These are phyloP conservation scores for Oscheius myriophilus DNA, from an alignment of 2,888 invertebrate genomes.

Conservation along the genomic window DNA sequence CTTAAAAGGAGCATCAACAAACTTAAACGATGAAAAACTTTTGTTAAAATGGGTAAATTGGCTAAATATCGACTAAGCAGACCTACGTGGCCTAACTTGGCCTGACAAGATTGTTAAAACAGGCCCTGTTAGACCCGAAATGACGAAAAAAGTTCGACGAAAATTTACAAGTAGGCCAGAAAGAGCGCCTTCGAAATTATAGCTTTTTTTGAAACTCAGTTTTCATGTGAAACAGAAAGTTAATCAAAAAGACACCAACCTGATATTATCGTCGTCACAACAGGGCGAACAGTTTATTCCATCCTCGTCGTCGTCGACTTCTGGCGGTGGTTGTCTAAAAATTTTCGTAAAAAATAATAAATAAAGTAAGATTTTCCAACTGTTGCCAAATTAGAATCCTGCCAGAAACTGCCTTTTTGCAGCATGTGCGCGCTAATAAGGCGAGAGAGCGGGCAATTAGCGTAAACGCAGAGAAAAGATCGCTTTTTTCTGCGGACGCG, in stretches of 20 bases:
- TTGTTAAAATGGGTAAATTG: too few relatives aligned
- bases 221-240: neutral
- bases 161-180: neutral
- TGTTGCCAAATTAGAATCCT: too few relatives aligned
- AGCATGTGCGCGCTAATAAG: too few relatives aligned
- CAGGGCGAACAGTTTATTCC: constrained; percentile 64
- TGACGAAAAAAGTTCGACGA: neutral
- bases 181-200: neutral
- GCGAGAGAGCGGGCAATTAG: too few relatives aligned
- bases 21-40: too few relatives aligned
- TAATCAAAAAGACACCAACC: constrained; percentile 33
- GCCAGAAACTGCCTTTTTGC: neutral
- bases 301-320: constrained; percentile 48
- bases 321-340: constrained; percentile 4
- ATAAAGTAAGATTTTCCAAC: too few relatives aligned
- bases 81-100: too few relatives aligned
- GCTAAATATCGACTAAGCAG: too few relatives aligned
- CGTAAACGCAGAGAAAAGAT: too few relatives aligned
- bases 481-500: too few relatives aligned
- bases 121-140: neutral
- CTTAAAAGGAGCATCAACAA: too few relatives aligned
- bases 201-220: neutral
- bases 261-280: constrained; percentile 58
- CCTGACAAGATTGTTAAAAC: too few relatives aligned
- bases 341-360: neutral